Evolutionary conservation across 2,113 vertebrate genomes (phyloP), one percentile per base, ranked within the genome.

Genomic region (Macheiramphus alcinus): DNA sequence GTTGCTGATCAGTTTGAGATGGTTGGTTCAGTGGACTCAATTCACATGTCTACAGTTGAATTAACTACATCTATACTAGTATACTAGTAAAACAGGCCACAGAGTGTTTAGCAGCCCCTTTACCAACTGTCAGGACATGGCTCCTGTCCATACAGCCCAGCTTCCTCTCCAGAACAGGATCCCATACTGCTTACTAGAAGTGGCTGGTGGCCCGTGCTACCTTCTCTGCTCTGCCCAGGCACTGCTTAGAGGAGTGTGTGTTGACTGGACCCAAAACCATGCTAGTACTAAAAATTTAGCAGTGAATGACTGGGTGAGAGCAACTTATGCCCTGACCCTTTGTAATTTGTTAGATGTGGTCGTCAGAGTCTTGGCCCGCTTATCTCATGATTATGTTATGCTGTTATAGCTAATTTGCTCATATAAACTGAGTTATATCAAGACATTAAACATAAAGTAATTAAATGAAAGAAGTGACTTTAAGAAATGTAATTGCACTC

Each of bases 1-100:
- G 8, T 15, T 52, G 42, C 34, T 36, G 42, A 34, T 62, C 58
- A 55, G 2, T 53, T 45, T 8, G 31, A 56, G 36, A 18, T 23
- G 13, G 8, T 53, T 63, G 38, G 26, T 89, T 82, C 56, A 43
- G 68, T 47, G 61, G 18, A 48, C 58, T 75, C n/a, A 42, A 10
- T n/a, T 43, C 3, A 9, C 25, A 1, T 17, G 6, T n/a, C 34
- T 15, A 12, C 8, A 25, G 27, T 0, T 42, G 29, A 63, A 75
- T 74, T 55, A 70, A 56, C n/a, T 80, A 31, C 25, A 32, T 48
- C 45, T 94, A 8, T 59, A 36, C 26, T 6, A 66, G 23, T n/a
- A 88, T 16, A 29, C 52, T 29, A 91, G 62, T 71, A 36, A 71
- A 89, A 67, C 25, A 66, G 43, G 7, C 6, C 25, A 22, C 17